Evolutionary conservation across 2,113 vertebrate species (phyloP).

Genomic region (Psophia crepitans): DNA sequence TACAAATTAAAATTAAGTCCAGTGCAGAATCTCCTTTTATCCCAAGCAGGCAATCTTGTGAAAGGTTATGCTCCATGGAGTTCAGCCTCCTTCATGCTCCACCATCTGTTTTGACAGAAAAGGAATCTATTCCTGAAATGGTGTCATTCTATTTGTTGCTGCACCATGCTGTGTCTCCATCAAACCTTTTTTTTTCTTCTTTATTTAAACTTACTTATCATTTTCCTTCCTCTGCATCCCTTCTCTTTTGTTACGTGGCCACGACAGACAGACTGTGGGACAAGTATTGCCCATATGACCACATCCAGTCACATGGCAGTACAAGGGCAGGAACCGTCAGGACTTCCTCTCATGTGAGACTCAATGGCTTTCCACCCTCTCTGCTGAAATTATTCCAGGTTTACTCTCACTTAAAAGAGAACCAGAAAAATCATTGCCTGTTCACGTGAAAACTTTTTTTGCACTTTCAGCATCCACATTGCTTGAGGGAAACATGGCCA

Average conservation of each 20-base stretch:
- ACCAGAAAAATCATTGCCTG: not conserved
- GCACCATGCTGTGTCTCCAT: not conserved
- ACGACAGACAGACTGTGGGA: not conserved
- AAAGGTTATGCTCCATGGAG: not conserved
- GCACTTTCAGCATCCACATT: not conserved
- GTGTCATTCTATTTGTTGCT: not conserved
- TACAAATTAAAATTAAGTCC: not conserved
- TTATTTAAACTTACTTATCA: not conserved
- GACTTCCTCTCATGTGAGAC: not conserved
- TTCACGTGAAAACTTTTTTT: not conserved
- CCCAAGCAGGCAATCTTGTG: not conserved
- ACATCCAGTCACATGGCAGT: not conserved
- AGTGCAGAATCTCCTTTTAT: not conserved
- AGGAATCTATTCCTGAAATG: not conserved
- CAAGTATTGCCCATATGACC: not conserved
- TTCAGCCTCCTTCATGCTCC: not conserved
- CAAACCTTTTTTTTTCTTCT: not conserved
- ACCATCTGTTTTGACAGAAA: not conserved
- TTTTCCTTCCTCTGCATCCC: not conserved
- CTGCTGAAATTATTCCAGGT: not conserved
- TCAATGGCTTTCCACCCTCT: not conserved
- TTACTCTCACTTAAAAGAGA: not conserved
- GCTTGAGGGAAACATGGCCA: not conserved
- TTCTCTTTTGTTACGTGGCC: not conserved
- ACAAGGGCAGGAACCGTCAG: not conserved